phyloP scores from a whole-genome alignment of 2,113 vertebrate species.

The Cynoglossus semilaevis region DNA sequence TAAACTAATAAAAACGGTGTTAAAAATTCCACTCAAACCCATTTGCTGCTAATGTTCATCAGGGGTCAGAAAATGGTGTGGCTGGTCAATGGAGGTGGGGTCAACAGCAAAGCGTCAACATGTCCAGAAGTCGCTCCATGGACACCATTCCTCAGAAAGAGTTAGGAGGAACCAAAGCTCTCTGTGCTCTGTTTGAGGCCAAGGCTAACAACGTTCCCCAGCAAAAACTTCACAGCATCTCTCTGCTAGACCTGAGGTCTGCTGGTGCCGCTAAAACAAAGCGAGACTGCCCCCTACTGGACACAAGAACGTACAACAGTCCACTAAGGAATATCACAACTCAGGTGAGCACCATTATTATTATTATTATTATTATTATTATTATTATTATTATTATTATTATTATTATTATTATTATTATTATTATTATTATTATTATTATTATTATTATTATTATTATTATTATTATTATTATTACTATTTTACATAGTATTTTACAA shows the following conservation, averaged over 20 bases:
- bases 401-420: too few relatives aligned
- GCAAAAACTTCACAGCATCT: slow-evolving; percentile 40
- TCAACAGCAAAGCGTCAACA: slow-evolving; percentile 9
- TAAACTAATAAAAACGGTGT: background rate
- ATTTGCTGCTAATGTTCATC: background rate
- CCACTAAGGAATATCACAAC: slow-evolving; percentile 6
- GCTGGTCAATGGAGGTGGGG: slow-evolving; percentile 35
- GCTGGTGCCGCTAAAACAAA: background rate
- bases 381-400: too few relatives aligned
- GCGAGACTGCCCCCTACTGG: slow-evolving; percentile 42
- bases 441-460: too few relatives aligned
- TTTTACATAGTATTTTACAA: too few relatives aligned
- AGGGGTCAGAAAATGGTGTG: slow-evolving; percentile 39
- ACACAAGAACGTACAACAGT: slow-evolving; percentile 38
- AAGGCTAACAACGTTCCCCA: slow-evolving; percentile 42
- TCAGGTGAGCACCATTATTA: slow-evolving; percentile 53
- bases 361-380: too few relatives aligned
- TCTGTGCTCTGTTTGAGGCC: slow-evolving; percentile 72
- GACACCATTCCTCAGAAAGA: slow-evolving; percentile 57
- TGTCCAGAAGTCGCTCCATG: slow-evolving; percentile 63
- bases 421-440: too few relatives aligned
- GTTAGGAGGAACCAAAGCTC: slow-evolving; percentile 38
- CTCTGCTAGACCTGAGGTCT: slow-evolving; percentile 9
- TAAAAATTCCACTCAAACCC: background rate
- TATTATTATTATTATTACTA: too few relatives aligned